A percentile compares a stretch with the other conserved stretches of the same genome.
phyloP scores from a whole-genome alignment of 2,797 vertebrate genomes.

The Sciurus vulgaris region DNA sequence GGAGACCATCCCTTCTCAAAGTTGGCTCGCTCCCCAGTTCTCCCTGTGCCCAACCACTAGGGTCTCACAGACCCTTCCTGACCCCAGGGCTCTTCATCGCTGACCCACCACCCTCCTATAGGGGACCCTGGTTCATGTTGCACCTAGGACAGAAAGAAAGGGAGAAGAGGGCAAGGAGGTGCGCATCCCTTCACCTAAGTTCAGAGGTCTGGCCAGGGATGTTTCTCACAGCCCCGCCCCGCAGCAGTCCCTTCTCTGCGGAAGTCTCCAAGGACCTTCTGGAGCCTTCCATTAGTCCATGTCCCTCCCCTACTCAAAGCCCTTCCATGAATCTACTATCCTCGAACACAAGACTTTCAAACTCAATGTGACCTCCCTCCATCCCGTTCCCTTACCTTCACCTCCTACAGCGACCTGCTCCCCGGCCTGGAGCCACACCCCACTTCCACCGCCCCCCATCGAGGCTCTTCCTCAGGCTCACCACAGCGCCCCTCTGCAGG shows the following conservation, averaged over 20 bases:
- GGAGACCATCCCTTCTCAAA: not conserved
- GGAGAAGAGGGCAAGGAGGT: not conserved
- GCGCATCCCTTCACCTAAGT: not conserved
- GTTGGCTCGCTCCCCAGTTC: rapidly evolving
- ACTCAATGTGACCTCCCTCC: not conserved
- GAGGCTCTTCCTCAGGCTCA: not conserved
- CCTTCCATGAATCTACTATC: not conserved
- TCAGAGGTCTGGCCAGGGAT: not conserved
- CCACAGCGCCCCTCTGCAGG: not conserved
- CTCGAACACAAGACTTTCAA: not conserved
- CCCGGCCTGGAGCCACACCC: not conserved
- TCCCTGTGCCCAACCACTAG: rapidly evolving
- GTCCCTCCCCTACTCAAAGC: not conserved
- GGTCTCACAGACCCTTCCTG: not conserved
- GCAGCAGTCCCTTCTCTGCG: not conserved
- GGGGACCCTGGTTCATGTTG: not conserved
- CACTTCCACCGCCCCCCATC: not conserved
- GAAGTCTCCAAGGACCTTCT: not conserved
- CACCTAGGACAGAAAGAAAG: not conserved
- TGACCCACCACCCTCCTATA: not conserved
- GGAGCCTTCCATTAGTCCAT: not conserved
- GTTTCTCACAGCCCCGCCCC: not conserved
- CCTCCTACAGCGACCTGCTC: too few species aligned
- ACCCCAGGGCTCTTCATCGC: not conserved
- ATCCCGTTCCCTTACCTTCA: too few species aligned